Evolutionary conservation across 2,888 invertebrate genomes (phyloP), one percentile per base, ranked within the genome.

Genomic region (Drosophila testacea): DNA sequence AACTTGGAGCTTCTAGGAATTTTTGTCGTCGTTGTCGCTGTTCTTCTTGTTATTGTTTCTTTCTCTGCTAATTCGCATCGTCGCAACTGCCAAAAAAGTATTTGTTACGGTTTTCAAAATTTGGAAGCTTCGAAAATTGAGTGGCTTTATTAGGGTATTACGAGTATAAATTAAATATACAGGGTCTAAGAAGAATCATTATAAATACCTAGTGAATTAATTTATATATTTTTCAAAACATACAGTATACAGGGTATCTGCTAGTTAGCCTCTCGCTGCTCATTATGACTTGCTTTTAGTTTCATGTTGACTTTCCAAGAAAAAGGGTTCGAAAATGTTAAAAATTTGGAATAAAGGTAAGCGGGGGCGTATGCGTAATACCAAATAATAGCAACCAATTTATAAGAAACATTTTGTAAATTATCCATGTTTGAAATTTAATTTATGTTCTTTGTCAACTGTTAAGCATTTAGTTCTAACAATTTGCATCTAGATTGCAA

Each of bases 311-410:
- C 22, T 30, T 84, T 82, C 68, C 48, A 38, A 30, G 71, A 82
- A 84, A 71, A 74, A 80, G 64, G 74, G 79, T 74, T 64, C 27
- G 7, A 52, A 28, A 34, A 56, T 54, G 36, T 46, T 36, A 9
- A 60, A 36, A 66, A 62, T 41, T 60, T 62, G 30, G 1, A 6
- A 0, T 28, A 6, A 11, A n/a, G 32, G 22, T 13, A 16, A 39
- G 22, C 32, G 4, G 61, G 54, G 65, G 71, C 80, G 82, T 84
- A 82, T 83, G 74, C 69, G 69, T 77, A 55, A 79, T 73, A 32
- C 28, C 27, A 39, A 42, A 36, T 10, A 42, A 13, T 10, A 32
- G 2, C 48, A 30, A 59, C 16, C 38, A 13, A 61, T 61, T 41
- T 46, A 50, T 11, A 6, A 44, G 44, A 70, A 6, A 32, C n/a